Base-by-base conservation (phyloP, 1,140 invertebrate species). In the Potamilus streckersoni region DNA sequence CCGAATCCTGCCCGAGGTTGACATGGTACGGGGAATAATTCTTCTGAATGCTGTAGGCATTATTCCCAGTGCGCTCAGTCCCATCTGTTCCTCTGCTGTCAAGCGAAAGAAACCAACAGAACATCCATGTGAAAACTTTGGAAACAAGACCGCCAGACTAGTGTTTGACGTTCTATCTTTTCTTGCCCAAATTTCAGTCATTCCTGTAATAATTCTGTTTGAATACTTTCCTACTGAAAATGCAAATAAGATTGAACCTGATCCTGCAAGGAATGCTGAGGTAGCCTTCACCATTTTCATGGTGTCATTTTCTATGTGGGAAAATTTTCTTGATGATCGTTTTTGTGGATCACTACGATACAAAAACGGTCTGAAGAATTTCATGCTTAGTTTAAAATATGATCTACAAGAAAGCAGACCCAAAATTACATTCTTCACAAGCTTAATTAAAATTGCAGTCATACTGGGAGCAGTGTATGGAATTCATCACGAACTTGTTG, bases 11-110 rank as follows among this genome's bases (percentile, higher is more conserved):
- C 97, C 97, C 1, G 94, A 96, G 83, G 87, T 98, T 57, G 96
- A 98, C 89, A 95, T 96, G 31, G 93, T 98, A 58, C 95, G 96
- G 90, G 96, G 95, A 5, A 94, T 96, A 15, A 96, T 98, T 95
- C 90, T 98, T 49, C 97, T 97, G 13, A 98, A 97, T 89, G 97
- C 95, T 83, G 93, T 98, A 20, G 97, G 95, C 88, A 94, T 97
- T 67, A 91, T 98, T 8, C 97, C 97, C 0, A 56, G 68, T 19
- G 20, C 71, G 49, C 8, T 71, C n/a, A 65, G 57, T 55, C 67
- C 74, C 3, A 56, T 65, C 19, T 70, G 67, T 76, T 60, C 67
- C 12, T 76, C 74, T 27, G 38, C n/a, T 63, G 69, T 71, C 1
- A 71, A 71, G 38, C n/a, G 38, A 8, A 49, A 49, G 38, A 49